Percentiles rank a stretch among this genome's conserved stretches.
Evolutionary conservation across 2,888 invertebrate species (phyloP).

Genomic region (Brassicogethes aeneus): DNA sequence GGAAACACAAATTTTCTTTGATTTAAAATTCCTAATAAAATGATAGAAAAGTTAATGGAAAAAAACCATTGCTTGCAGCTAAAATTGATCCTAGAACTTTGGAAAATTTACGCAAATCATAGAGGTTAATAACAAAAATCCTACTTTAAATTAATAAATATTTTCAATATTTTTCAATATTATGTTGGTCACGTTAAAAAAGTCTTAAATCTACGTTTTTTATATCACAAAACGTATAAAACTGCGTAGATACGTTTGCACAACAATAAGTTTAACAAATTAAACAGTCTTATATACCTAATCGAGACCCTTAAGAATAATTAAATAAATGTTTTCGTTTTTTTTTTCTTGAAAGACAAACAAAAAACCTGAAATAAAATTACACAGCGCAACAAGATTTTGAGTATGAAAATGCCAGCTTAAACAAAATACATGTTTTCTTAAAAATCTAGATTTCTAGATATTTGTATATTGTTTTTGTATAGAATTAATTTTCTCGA

Average conservation of each 20-base stretch:
- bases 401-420: too few relatives aligned
- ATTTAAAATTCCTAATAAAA: too few relatives aligned
- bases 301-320: not conserved
- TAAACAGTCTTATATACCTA: conserved; percentile 26
- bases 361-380: too few relatives aligned
- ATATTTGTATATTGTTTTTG: too few relatives aligned
- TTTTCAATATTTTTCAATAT: not conserved
- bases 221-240: conserved; percentile 8
- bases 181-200: conserved; percentile 11
- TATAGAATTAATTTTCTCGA: too few relatives aligned
- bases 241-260: conserved; percentile 18
- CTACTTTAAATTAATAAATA: not conserved
- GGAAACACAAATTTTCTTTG: too few relatives aligned
- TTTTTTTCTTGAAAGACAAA: too few relatives aligned
- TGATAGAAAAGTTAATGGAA: too few relatives aligned
- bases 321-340: not conserved
- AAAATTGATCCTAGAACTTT: not conserved
- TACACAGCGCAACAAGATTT: too few relatives aligned
- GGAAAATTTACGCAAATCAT: conserved; percentile 9
- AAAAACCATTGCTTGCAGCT: too few relatives aligned
- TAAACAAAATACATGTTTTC: too few relatives aligned
- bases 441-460: too few relatives aligned
- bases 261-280: conserved; percentile 26
- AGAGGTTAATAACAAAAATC: conserved; percentile 1
- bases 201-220: conserved; percentile 4